Base-by-base conservation (phyloP, 1,140 invertebrate species). In the Teleopsis dalmanni region DNA sequence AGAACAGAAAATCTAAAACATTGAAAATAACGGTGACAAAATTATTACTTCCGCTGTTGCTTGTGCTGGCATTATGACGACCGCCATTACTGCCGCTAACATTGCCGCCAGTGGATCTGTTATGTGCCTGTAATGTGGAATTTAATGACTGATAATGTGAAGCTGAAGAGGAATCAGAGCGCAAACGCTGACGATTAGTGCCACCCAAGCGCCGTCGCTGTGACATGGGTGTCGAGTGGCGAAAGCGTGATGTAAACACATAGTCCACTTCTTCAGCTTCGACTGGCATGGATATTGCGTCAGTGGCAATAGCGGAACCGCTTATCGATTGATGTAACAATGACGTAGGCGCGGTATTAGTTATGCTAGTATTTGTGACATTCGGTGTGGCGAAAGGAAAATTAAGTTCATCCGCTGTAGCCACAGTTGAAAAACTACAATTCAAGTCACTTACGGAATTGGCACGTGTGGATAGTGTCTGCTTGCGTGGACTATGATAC, bases 1-100 rank as follows among this genome's bases (percentile, higher is more conserved):
- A 67, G 54, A 67, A 67, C 51, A 67, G 50, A 55, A 67, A 67
- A 37, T 67, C 64, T 51, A 67, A 58, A 51, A 67, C 59, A 61
- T 67, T 67, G 51, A 67, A 67, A 52, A 67, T 57, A 41, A 67
- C 58, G 41, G 53, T 67, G 50, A 60, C 61, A 53, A 67, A 52
- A 49, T 64, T 63, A 23, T 25, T 48, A 50, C 54, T 62, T 35
- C 26, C 47, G 34, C 36, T 57, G 46, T 31, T 44, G 40, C 47
- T 52, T 40, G 26, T 55, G 44, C 31, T 56, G 41, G 48, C 46
- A 18, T 23, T 29, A 14, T 19, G 21, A n/a, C 19, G 22, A 26
- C 29, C 21, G 16, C 31, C 42, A 27, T 18, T 27, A 23, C 44
- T 25, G n/a, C 4, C 23, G 26, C 10, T 29, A 19, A 22, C 41